Base-by-base conservation (phyloP, 35 echinoderm and acorn worm genomes). In the Heliocidaris erythrogramma region DNA sequence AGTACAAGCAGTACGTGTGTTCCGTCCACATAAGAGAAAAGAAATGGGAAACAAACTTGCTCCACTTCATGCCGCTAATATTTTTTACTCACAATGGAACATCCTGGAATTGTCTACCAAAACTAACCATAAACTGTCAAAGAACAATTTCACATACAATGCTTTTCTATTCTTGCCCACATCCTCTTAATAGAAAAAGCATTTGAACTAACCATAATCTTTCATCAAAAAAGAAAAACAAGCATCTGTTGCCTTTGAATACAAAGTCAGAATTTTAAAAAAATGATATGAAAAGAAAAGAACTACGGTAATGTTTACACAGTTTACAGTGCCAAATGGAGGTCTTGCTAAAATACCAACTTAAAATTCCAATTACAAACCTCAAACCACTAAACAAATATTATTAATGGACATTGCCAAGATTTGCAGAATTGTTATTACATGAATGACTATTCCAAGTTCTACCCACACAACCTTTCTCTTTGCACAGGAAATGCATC, bases 361-460 rank as follows among this genome's bases (percentile, higher is more conserved):
- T 78, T n/a, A 78, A 78, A 78, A 78, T 78, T 27, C 27, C 21
- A 78, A 78, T 78, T 21, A 78, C 27, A 78, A 78, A 78, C 65
- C 65, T n/a, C 17, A 78, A 69, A 78, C 65, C 65, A 78, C 65
- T 78, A 78, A 27, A n/a, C 65, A 78, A 78, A 78, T 78, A 78
- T 71, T 71, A 27, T 78, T 78, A 27, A 24, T 21, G 1, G 65
- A 24, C 65, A 78, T 78, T n/a, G 27, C 65, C 65, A 27, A 7
- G 14, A 27, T 78, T 78, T 24, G 65, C 65, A 78, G 27, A 17
- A 78, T 78, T 78, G 21, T 78, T 78, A 78, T 78, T 78, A 27
- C 65, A 78, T 27, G 65, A 78, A 78, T 78, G n/a, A 78, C 17
- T 27, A 18, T 78, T 69, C 8, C 8, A 27, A 27, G 65, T 27